A percentile compares a stretch with the other conserved stretches of the same genome.
phyloP scores from a whole-genome alignment of 2,888 invertebrate species.

The Eristalinus sepulchralis region DNA sequence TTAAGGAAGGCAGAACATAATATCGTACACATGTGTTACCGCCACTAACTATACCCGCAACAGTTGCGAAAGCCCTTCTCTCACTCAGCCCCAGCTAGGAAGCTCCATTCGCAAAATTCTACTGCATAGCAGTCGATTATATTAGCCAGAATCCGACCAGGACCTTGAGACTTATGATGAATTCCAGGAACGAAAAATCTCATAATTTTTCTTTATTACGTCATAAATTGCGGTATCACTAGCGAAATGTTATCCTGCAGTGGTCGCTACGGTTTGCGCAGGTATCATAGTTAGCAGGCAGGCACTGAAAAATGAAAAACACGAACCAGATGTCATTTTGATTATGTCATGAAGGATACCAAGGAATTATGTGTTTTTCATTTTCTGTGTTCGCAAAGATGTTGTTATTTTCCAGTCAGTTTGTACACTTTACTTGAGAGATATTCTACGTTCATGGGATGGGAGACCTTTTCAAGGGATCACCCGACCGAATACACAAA shows the following conservation, averaged over 20 bases:
- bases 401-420: neutral
- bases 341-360: conserved; percentile 1
- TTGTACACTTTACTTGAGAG: neutral
- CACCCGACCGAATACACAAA: neutral
- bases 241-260: conserved; percentile 3
- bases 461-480: neutral
- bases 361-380: neutral
- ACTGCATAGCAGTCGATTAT: conserved; percentile 18
- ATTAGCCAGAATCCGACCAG: conserved; percentile 5
- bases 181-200: conserved; percentile 40
- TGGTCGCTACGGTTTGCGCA: neutral
- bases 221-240: conserved; percentile 35
- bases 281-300: neutral
- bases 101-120: neutral
- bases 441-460: neutral
- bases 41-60: conserved; percentile 31
- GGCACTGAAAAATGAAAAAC: conserved; percentile 1
- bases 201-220: conserved; percentile 48
- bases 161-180: conserved; percentile 15
- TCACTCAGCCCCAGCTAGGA: neutral
- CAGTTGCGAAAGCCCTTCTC: conserved; percentile 10
- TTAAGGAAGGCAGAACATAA: conserved; percentile 18
- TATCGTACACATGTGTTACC: conserved; percentile 34
- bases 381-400: neutral
- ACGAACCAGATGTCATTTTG: conserved; percentile 39